Conservation (phyloP, 2,113 vertebrate species). For the Apteryx owenii region DNA sequence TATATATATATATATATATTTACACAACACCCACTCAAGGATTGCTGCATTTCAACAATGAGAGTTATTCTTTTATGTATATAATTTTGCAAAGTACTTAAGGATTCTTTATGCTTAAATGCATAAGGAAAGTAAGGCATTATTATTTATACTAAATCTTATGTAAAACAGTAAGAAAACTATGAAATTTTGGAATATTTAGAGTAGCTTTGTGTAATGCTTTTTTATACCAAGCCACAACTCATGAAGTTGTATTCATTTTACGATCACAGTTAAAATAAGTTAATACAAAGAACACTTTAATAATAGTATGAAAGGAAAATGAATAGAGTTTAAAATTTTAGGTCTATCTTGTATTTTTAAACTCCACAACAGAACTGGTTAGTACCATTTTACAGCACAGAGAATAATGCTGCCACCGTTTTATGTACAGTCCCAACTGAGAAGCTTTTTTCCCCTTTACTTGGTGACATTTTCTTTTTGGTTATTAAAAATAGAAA, state of each 20-base stretch:
- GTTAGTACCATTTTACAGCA: background rate
- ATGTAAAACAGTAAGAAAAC: background rate
- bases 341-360: background rate
- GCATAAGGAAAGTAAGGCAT: background rate
- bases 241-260: background rate
- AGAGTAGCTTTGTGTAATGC: background rate
- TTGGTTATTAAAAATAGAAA: conserved; percentile 63
- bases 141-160: background rate
- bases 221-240: background rate
- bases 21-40: background rate
- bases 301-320: background rate
- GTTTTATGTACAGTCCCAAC: background rate
- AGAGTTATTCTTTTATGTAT: background rate
- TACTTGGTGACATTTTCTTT: conserved; percentile 39
- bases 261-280: background rate
- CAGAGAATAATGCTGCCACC: background rate
- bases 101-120: background rate
- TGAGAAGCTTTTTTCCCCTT: conserved; percentile 15
- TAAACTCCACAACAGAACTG: background rate
- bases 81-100: background rate
- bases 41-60: background rate
- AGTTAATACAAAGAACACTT: background rate
- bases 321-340: background rate
- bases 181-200: background rate
- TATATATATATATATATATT: background rate